These are phyloP conservation scores for Dermatophagoides farinae DNA, from an alignment of 1,140 invertebrate genomes.

Conservation along the genomic window DNA sequence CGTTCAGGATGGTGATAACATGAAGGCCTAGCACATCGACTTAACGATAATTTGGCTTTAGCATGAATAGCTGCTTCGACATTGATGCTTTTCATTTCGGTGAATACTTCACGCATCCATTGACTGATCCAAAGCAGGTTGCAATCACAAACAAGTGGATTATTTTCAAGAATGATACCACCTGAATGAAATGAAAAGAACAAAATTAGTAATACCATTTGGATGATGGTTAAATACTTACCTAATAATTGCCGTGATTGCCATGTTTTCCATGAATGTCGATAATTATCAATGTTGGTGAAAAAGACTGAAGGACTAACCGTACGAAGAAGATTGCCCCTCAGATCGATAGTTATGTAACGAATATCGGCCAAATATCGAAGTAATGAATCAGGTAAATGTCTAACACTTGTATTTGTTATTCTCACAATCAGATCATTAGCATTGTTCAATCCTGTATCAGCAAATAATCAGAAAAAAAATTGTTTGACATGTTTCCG, in stretches of 20 bases:
- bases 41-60: not conserved
- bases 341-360: slow-evolving; percentile 19
- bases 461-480: too few species aligned
- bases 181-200: slow-evolving; percentile 33
- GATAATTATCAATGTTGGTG: not conserved
- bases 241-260: slow-evolving; percentile 9
- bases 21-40: not conserved
- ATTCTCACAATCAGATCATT: slow-evolving; percentile 18
- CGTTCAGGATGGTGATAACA: too few species aligned
- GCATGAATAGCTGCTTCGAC: slow-evolving; percentile 8
- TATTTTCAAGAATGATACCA: slow-evolving; percentile 54
- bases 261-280: not conserved
- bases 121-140: slow-evolving; percentile 66
- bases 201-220: not conserved
- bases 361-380: slow-evolving; percentile 19
- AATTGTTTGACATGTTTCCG: not conserved
- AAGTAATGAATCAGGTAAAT: slow-evolving; percentile 16
- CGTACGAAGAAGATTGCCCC: slow-evolving; percentile 15
- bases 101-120: slow-evolving; percentile 61
- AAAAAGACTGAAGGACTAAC: slow-evolving; percentile 13
- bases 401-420: slow-evolving; percentile 17
- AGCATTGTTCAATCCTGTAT: slow-evolving; percentile 14
- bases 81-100: slow-evolving; percentile 35
- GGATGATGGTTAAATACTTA: not conserved
- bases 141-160: slow-evolving; percentile 65